These are phyloP conservation scores for Drosophila picticornis DNA, from an alignment of 2,888 invertebrate species.

Conservation along the genomic window DNA sequence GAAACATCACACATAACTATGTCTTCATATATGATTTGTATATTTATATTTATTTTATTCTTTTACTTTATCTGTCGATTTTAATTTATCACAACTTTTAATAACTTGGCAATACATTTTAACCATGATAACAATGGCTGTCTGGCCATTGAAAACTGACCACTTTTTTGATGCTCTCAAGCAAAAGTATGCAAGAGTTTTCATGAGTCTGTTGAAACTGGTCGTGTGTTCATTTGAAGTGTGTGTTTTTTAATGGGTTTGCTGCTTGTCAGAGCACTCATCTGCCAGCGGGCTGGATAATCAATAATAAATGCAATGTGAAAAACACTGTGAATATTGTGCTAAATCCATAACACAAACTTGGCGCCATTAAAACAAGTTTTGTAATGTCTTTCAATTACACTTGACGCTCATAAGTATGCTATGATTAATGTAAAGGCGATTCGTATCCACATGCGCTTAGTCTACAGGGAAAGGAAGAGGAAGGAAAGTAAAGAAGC, in stretches of 20 bases:
- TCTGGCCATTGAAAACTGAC: constrained; percentile 8
- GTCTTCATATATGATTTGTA: background rate
- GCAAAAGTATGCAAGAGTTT: constrained; percentile 13
- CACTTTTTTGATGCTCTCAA: constrained; percentile 7
- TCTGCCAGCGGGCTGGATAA: background rate
- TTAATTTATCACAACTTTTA: background rate
- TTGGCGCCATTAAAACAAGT: constrained; percentile 73
- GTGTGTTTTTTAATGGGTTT: constrained; percentile 16
- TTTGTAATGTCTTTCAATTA: constrained; percentile 78
- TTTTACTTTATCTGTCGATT: background rate
- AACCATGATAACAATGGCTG: background rate
- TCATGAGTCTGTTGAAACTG: constrained; percentile 19
- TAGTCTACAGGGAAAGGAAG: background rate
- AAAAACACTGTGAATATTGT: constrained; percentile 31
- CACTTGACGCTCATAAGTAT: constrained; percentile 80
- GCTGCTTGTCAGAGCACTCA: constrained; percentile 3
- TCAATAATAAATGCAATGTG: constrained; percentile 37
- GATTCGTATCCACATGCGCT: constrained; percentile 21
- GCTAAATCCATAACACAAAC: constrained; percentile 71
- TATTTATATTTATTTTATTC: background rate
- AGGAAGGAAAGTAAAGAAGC: constrained; percentile 16
- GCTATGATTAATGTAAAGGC: constrained; percentile 78
- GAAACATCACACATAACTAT: background rate
- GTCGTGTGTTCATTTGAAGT: constrained; percentile 4
- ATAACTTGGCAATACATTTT: background rate